Conservation (phyloP, 2,797 vertebrate genomes). For the Leptodactylus fallax region DNA sequence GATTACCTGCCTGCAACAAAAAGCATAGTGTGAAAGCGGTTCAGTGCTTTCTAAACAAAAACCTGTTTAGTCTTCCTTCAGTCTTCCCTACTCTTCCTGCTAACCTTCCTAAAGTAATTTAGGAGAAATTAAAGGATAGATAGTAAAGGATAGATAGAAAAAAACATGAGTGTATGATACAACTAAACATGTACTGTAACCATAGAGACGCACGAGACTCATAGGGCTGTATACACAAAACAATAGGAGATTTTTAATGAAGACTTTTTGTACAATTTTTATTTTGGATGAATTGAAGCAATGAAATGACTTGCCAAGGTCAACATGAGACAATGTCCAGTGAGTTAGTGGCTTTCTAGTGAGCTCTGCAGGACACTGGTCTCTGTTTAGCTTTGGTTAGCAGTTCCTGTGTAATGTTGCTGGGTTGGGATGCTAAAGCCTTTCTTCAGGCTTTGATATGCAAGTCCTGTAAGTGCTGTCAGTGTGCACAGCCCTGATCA, state of each 20-base stretch:
- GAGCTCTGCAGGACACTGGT: neutral
- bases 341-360: neutral
- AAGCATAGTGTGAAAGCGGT: too few relatives aligned
- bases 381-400: neutral
- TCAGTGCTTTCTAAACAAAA: too few relatives aligned
- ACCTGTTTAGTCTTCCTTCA: too few relatives aligned
- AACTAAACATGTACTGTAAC: neutral
- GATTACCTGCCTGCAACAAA: too few relatives aligned
- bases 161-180: neutral
- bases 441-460: conserved; percentile 12
- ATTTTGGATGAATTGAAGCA: too few relatives aligned
- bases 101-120: too few relatives aligned
- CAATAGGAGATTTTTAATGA: neutral
- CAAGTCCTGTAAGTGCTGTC: neutral
- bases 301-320: neutral
- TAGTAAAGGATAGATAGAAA: too few relatives aligned
- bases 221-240: neutral
- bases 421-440: neutral
- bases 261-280: neutral
- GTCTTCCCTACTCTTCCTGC: too few relatives aligned
- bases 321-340: neutral
- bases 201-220: neutral
- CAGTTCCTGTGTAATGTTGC: neutral
- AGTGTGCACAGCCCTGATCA: neutral
- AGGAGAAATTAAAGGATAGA: too few relatives aligned